phyloP scores from a whole-genome alignment of 2,888 invertebrate species.

The Parnassius glacialis region DNA sequence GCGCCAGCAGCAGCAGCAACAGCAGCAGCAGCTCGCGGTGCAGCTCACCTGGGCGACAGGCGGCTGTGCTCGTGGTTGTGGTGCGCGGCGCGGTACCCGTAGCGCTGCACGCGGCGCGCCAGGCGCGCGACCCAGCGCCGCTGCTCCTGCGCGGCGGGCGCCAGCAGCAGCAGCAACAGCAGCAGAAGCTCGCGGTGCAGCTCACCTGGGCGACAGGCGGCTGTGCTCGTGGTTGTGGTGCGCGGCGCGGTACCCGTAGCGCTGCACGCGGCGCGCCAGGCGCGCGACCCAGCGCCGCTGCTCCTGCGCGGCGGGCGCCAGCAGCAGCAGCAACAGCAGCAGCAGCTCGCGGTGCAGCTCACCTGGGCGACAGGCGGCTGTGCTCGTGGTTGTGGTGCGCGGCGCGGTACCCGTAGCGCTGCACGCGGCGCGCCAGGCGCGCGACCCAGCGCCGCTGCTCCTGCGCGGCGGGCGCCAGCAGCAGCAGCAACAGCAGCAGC shows the following conservation, averaged over 20 bases:
- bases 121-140: conserved; percentile 95
- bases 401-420: conserved; percentile 2
- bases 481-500: no score
- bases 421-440: conserved; percentile 66
- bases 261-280: conserved; percentile 94
- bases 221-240: conserved; percentile 70
- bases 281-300: conserved; percentile 96
- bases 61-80: conserved; percentile 80
- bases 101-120: conserved; percentile 94
- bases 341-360: conserved; percentile 98
- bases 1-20: conserved; percentile 87
- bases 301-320: conserved; percentile 85
- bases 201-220: conserved; percentile 58
- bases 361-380: conserved; percentile 93
- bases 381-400: conserved; percentile 62
- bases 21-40: conserved; percentile 96
- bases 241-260: conserved; percentile 67
- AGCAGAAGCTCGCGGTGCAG: background rate
- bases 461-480: no score
- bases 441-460: no score
- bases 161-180: background rate
- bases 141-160: conserved; percentile 87
- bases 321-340: conserved; percentile 88
- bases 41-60: conserved; percentile 95
- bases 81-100: conserved; percentile 96